Evolutionary conservation across 1,140 invertebrate species (phyloP).

Genomic region (Epicauta chinensis): DNA sequence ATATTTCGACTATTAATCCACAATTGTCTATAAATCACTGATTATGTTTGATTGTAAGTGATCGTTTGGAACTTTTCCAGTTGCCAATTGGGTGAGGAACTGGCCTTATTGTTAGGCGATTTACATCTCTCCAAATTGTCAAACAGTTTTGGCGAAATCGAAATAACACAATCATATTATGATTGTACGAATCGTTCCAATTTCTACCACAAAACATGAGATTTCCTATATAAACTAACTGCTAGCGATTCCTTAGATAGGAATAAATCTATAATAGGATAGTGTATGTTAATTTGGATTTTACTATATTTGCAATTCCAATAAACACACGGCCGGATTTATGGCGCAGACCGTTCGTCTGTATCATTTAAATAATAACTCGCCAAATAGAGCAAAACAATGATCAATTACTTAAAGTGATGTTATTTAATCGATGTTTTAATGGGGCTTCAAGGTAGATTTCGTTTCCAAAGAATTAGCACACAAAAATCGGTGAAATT

Average conservation of each 20-base stretch:
- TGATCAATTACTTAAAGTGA: constrained; percentile 15
- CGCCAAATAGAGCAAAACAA: constrained; percentile 15
- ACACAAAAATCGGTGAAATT: too few species aligned
- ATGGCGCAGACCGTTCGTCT: constrained; percentile 9
- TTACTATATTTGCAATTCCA: constrained; percentile 11
- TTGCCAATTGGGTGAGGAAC: too few species aligned
- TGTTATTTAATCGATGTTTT: constrained; percentile 9
- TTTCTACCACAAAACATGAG: neutral
- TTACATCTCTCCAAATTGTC: too few species aligned
- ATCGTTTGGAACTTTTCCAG: too few species aligned
- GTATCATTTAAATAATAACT: constrained; percentile 17
- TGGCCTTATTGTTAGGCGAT: too few species aligned
- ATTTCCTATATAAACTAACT: neutral
- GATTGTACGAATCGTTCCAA: too few species aligned
- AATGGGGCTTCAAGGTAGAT: neutral
- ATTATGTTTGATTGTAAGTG: too few species aligned
- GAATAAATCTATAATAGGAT: neutral
- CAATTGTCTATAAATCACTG: too few species aligned
- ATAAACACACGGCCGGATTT: constrained; percentile 13
- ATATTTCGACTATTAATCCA: too few species aligned
- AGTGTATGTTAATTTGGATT: constrained; percentile 11
- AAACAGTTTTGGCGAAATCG: too few species aligned
- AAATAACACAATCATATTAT: too few species aligned
- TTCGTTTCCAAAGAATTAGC: too few species aligned
- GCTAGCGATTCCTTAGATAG: neutral